Evolutionary conservation across 2,797 vertebrate genomes (phyloP).

Genomic region (Simalia tracyae): DNA sequence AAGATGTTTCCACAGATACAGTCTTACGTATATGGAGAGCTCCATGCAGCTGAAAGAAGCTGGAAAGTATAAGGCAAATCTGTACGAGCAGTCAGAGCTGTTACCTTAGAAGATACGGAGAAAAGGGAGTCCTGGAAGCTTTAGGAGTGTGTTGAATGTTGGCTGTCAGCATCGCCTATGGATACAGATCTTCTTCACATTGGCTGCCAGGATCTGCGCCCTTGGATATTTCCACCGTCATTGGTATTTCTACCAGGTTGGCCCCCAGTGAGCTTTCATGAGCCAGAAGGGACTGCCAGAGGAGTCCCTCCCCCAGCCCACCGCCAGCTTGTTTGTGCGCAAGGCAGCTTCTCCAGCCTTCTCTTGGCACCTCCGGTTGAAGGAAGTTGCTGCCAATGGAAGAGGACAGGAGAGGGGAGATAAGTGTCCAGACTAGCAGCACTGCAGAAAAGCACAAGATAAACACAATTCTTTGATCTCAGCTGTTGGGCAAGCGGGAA

Average conservation of each 20-base stretch:
- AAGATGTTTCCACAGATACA: neutral
- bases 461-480: constrained; percentile 70
- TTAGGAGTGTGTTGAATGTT: neutral
- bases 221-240: too few species aligned
- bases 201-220: neutral
- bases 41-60: neutral
- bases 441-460: constrained; percentile 68
- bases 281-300: too few species aligned
- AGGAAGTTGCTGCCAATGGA: constrained; percentile 30
- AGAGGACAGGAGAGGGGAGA: constrained; percentile 72
- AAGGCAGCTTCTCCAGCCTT: neutral
- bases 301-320: neutral
- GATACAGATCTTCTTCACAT: too few species aligned
- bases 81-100: too few species aligned
- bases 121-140: neutral
- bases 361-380: neutral
- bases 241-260: neutral
- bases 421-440: constrained; percentile 71
- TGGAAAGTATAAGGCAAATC: too few species aligned
- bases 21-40: neutral
- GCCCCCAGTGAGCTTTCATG: neutral
- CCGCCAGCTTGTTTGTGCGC: neutral
- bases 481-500: constrained; percentile 64
- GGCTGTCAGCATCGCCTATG: neutral
- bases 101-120: neutral